Evolutionary conservation across 2,113 vertebrate species (phyloP).

Genomic region (Lepus timidus): DNA sequence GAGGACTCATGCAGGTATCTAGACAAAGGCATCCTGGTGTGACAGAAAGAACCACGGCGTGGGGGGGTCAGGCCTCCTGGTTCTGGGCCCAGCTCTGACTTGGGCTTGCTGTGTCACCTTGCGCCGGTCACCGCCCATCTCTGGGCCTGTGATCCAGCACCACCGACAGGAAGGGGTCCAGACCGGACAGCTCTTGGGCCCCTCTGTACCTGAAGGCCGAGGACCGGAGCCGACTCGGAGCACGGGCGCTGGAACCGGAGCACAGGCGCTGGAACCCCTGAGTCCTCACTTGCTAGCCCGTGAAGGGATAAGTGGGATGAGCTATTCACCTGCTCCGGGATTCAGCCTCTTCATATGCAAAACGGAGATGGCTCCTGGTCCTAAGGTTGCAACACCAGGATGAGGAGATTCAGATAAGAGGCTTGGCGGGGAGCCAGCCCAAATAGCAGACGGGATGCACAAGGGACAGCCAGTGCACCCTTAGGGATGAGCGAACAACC

Average conservation of each 20-base stretch:
- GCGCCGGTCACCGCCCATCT: not conserved
- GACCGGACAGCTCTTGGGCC: not conserved
- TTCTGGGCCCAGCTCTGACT: not conserved
- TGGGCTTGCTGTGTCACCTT: not conserved
- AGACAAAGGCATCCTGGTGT: not conserved
- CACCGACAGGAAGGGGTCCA: not conserved
- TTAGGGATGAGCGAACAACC: not conserved
- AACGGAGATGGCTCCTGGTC: conserved; percentile 16
- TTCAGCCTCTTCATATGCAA: conserved; percentile 29
- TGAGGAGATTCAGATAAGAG: not conserved
- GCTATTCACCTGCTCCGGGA: not conserved
- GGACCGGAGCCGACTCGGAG: not conserved
- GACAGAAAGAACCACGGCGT: not conserved
- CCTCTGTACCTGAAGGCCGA: not conserved
- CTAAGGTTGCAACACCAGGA: not conserved
- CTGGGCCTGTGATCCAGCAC: not conserved
- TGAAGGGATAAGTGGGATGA: not conserved
- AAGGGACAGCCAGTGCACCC: not conserved
- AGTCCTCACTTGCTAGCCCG: not conserved
- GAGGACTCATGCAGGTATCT: not conserved
- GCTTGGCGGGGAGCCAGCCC: not conserved
- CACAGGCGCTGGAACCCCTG: not conserved
- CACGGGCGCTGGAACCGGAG: not conserved
- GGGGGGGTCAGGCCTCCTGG: not conserved
- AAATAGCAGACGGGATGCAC: not conserved